Conservation (phyloP, 2,113 vertebrate species). For the Notechis scutatus region DNA sequence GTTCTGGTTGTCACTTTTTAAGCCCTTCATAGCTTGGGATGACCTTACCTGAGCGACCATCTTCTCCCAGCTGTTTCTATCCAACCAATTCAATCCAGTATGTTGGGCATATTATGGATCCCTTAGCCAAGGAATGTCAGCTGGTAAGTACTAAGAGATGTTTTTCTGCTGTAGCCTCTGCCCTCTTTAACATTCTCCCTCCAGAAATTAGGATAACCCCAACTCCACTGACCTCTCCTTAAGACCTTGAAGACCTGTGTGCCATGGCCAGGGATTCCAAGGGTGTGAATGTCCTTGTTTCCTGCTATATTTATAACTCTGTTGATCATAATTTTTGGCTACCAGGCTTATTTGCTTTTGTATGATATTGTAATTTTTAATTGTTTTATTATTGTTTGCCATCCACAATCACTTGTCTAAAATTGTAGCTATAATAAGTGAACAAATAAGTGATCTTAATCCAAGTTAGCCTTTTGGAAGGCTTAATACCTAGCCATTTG, state of each 20-base stretch:
- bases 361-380: not conserved
- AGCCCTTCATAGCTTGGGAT: too few species aligned
- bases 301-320: not conserved
- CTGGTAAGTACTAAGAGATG: not conserved
- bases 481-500: not conserved
- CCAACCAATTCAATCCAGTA: not conserved
- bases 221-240: not conserved
- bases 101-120: not conserved
- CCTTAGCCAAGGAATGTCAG: not conserved
- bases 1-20: too few species aligned
- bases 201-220: not conserved
- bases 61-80: too few species aligned
- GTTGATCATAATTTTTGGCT: not conserved
- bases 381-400: too few species aligned
- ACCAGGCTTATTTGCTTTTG: not conserved
- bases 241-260: not conserved
- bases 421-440: not conserved
- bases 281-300: not conserved
- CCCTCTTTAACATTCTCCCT: not conserved
- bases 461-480: not conserved
- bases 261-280: not conserved
- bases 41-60: too few species aligned
- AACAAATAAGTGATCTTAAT: not conserved
- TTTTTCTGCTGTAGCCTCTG: not conserved
- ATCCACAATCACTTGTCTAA: not conserved